Percentiles rank a stretch among this genome's conserved stretches.
Evolutionary conservation across 2,113 vertebrate genomes (phyloP).

Genomic region (Oncorhynchus keta): DNA sequence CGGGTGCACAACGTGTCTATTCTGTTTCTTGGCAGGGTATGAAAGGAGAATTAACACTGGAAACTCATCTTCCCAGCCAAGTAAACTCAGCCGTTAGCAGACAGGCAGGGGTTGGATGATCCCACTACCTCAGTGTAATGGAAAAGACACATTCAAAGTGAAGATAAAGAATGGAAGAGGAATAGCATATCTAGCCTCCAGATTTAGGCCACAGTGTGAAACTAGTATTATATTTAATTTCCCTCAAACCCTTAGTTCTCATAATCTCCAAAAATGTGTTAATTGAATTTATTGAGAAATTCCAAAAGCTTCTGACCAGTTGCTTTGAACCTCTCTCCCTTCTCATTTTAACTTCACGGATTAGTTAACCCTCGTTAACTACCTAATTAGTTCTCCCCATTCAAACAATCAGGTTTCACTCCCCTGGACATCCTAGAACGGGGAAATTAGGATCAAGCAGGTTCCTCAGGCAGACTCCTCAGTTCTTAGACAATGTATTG

Average conservation of each 20-base stretch:
- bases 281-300: constrained; percentile 42
- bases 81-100: constrained; percentile 45
- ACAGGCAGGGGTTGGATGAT: constrained; percentile 43
- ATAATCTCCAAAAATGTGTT: constrained; percentile 27
- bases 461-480: background rate
- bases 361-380: constrained; percentile 10
- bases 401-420: constrained; percentile 48
- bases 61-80: constrained; percentile 51
- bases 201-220: constrained; percentile 15
- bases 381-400: constrained; percentile 28
- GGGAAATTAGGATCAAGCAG: constrained; percentile 28
- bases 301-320: constrained; percentile 46
- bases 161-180: constrained; percentile 48
- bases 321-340: constrained; percentile 11
- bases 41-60: constrained; percentile 27
- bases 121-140: constrained; percentile 52
- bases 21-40: constrained; percentile 23
- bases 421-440: constrained; percentile 9
- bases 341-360: constrained; percentile 19
- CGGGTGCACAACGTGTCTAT: constrained; percentile 27
- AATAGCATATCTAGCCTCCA: constrained; percentile 39
- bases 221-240: constrained; percentile 17
- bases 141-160: constrained; percentile 43
- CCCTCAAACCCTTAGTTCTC: constrained; percentile 16
- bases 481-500: background rate